Percentiles rank a stretch among this genome's conserved stretches.
phyloP scores from a whole-genome alignment of 2,113 vertebrate genomes.

The Tamias sibiricus region DNA sequence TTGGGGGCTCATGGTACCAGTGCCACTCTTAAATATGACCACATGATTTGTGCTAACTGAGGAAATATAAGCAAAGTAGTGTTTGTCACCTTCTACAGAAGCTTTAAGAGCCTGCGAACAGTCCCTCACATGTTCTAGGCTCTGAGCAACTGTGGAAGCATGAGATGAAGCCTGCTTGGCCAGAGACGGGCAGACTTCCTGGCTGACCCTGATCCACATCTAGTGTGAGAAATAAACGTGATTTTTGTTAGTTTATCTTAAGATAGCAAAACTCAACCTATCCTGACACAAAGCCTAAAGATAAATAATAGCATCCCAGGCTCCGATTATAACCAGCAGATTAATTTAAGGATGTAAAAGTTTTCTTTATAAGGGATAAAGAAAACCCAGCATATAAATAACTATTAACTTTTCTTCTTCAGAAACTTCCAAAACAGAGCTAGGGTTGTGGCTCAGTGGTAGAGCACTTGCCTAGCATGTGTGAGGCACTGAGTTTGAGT shows the following conservation, averaged over 20 bases:
- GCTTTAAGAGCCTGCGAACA: not conserved
- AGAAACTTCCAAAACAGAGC: not conserved
- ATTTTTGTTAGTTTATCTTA: not conserved
- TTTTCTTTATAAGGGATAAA: slow-evolving; percentile 16
- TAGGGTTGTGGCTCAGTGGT: too few relatives aligned
- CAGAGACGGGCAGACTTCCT: not conserved
- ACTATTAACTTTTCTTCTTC: not conserved
- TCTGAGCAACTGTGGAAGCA: not conserved
- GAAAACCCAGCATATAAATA: not conserved
- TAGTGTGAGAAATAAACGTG: not conserved
- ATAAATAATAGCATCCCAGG: not conserved
- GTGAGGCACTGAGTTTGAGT: too few relatives aligned
- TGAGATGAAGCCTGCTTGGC: not conserved
- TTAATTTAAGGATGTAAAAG: not conserved
- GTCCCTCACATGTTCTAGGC: not conserved
- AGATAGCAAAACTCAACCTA: not conserved
- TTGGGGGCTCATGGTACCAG: not conserved
- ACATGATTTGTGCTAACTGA: not conserved
- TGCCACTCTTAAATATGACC: not conserved
- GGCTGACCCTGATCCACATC: not conserved
- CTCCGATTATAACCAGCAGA: not conserved
- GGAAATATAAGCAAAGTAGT: not conserved
- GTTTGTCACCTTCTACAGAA: not conserved
- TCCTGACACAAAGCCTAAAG: not conserved
- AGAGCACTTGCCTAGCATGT: too few relatives aligned